These are phyloP conservation scores for Neosilurus mollespiculum DNA, from an alignment of 2,797 vertebrate genomes.

Conservation along the genomic window DNA sequence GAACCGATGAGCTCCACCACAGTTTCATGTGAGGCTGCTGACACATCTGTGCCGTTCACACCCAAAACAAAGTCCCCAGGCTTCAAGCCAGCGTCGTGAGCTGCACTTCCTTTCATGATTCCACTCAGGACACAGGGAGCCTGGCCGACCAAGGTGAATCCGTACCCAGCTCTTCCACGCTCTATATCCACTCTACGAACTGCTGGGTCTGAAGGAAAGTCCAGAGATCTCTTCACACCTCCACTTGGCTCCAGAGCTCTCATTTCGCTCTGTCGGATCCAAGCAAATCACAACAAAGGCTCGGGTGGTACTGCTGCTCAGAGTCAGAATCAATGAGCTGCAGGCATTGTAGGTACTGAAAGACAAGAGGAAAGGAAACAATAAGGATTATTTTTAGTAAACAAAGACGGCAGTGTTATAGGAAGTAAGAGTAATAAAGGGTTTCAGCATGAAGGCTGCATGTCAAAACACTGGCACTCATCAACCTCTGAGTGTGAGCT, in stretches of 20 bases:
- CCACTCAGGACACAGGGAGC: slow-evolving; percentile 87
- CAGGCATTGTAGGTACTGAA: slow-evolving; percentile 6
- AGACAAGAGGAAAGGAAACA: slow-evolving; percentile 4
- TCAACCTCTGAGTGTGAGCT: background rate
- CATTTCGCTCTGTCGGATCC: slow-evolving; percentile 47
- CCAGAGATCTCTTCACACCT: slow-evolving; percentile 73
- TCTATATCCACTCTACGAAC: slow-evolving; percentile 84
- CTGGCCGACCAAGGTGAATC: slow-evolving; percentile 91
- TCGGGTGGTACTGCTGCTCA: slow-evolving; percentile 41
- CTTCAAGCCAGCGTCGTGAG: slow-evolving; percentile 85
- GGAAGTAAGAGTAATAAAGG: background rate
- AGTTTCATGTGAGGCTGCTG: slow-evolving; percentile 82
- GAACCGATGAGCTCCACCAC: slow-evolving; percentile 91
- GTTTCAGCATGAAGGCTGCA: background rate
- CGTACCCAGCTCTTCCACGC: slow-evolving; percentile 88
- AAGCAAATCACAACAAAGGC: slow-evolving; percentile 49
- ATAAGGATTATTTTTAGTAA: background rate
- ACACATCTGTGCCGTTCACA: slow-evolving; percentile 86
- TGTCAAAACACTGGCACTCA: background rate
- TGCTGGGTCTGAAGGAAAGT: slow-evolving; percentile 67
- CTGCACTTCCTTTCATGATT: slow-evolving; percentile 89
- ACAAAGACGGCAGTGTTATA: background rate
- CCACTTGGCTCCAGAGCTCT: slow-evolving; percentile 82
- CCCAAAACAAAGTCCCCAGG: slow-evolving; percentile 87
- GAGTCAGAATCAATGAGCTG: slow-evolving; percentile 58